A percentile compares a stretch with the other conserved stretches of the same genome.
These are phyloP conservation scores for Drosophila falleni DNA, from an alignment of 2,888 invertebrate genomes.

Conservation along the genomic window DNA sequence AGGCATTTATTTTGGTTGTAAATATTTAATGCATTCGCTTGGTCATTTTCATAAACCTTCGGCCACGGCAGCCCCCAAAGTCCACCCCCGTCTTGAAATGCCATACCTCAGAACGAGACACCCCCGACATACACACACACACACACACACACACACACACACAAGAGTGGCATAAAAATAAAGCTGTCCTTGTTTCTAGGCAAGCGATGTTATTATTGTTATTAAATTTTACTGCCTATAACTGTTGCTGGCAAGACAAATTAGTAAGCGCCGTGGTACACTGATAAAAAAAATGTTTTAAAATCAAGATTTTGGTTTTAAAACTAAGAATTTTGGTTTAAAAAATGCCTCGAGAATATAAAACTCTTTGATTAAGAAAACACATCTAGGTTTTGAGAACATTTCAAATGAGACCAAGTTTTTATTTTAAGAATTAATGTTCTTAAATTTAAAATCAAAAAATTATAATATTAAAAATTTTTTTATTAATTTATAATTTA, in stretches of 20 bases:
- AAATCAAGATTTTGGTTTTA: too few relatives aligned
- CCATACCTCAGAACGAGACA: neutral
- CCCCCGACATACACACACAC: neutral
- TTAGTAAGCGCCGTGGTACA: constrained; percentile 41
- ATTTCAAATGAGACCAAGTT: too few relatives aligned
- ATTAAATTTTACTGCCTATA: constrained; percentile 80
- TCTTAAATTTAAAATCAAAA: too few relatives aligned
- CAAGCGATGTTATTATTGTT: constrained; percentile 75
- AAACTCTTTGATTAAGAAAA: too few relatives aligned
- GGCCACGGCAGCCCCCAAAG: neutral
- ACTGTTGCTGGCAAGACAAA: constrained; percentile 75
- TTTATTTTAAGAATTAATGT: too few relatives aligned
- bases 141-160: constrained; percentile 15
- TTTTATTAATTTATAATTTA: too few relatives aligned
- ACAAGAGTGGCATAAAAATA: constrained; percentile 56
- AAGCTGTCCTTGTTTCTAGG: constrained; percentile 60
- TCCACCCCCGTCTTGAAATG: neutral
- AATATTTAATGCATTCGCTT: constrained; percentile 75
- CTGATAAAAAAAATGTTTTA: too few relatives aligned
- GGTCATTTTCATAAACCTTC: constrained; percentile 60
- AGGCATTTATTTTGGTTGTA: constrained; percentile 67
- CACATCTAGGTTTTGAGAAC: too few relatives aligned
- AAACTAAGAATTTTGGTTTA: too few relatives aligned
- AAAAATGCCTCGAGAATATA: too few relatives aligned
- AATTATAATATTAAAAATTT: too few relatives aligned